Conservation (phyloP, 2,797 vertebrate species). For the Setipinna tenuifilis region DNA sequence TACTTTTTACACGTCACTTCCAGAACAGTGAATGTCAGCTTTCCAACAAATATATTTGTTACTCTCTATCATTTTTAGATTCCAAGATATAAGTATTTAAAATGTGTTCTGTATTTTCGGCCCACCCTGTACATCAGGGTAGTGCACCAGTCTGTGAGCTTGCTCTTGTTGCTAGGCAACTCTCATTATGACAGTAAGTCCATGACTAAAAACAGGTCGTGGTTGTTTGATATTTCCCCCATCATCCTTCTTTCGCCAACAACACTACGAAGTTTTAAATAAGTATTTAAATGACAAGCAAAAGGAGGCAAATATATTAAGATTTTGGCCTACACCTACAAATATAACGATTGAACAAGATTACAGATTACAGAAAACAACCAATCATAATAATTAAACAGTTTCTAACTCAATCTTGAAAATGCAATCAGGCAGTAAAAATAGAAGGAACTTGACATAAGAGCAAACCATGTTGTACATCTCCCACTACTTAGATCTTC, state of each 20-base stretch:
- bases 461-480: background rate
- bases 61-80: too few relatives aligned
- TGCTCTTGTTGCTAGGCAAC: slow-evolving; percentile 50
- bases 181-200: slow-evolving; percentile 31
- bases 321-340: background rate
- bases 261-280: background rate
- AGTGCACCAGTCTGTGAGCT: slow-evolving; percentile 25
- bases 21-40: too few relatives aligned
- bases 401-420: too few relatives aligned
- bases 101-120: too few relatives aligned
- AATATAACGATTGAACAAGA: background rate
- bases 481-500: background rate
- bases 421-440: background rate
- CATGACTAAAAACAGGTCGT: slow-evolving; percentile 1
- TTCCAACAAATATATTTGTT: too few relatives aligned
- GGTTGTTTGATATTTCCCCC: slow-evolving; percentile 23
- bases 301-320: background rate
- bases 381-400: too few relatives aligned
- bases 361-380: too few relatives aligned
- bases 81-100: too few relatives aligned
- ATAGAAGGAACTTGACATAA: background rate
- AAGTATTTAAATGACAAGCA: background rate
- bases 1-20: too few relatives aligned
- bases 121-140: slow-evolving; percentile 26
- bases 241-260: background rate